These are phyloP conservation scores for Phrynosoma blainvillii DNA, from an alignment of 2,113 vertebrate species.

Conservation along the genomic window DNA sequence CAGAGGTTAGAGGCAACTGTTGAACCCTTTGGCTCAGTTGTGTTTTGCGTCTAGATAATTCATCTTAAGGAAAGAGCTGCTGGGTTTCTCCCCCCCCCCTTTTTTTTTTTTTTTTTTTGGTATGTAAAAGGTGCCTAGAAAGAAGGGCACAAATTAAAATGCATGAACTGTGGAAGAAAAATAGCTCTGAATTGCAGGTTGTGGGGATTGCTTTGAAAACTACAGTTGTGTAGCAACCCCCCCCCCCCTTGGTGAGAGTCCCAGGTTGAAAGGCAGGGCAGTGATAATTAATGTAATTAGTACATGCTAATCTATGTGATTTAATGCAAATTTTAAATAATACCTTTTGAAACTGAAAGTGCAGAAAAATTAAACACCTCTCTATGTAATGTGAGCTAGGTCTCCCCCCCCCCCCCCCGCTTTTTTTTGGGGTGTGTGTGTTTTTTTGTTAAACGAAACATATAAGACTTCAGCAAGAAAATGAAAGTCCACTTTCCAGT, in stretches of 20 bases:
- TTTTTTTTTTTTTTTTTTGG: no score
- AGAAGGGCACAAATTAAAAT: background rate
- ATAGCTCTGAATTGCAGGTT: slow-evolving; percentile 11
- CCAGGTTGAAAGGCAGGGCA: background rate
- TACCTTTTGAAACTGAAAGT: slow-evolving; percentile 4
- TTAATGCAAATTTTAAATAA: slow-evolving; percentile 31
- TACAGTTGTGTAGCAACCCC: background rate
- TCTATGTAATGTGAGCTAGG: background rate
- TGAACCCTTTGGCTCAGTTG: slow-evolving; percentile 5
- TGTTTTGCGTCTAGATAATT: slow-evolving; percentile 13
- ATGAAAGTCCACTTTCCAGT: background rate
- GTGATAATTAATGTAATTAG: slow-evolving; percentile 16
- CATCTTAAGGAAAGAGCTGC: background rate
- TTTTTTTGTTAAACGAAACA: background rate
- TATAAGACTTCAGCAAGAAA: background rate
- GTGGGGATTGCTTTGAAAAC: background rate
- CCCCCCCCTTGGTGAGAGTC: background rate
- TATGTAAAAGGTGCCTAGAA: background rate
- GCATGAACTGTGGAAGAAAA: slow-evolving; percentile 2
- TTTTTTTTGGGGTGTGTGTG: no score
- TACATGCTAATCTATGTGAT: slow-evolving; percentile 12
- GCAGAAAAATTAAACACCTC: background rate
- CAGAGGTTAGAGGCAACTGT: slow-evolving; percentile 24
- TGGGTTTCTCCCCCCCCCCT: background rate
- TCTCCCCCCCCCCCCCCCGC: no score